These are phyloP conservation scores for Pithys albifrons DNA, from an alignment of 2,113 vertebrate species.

Conservation along the genomic window DNA sequence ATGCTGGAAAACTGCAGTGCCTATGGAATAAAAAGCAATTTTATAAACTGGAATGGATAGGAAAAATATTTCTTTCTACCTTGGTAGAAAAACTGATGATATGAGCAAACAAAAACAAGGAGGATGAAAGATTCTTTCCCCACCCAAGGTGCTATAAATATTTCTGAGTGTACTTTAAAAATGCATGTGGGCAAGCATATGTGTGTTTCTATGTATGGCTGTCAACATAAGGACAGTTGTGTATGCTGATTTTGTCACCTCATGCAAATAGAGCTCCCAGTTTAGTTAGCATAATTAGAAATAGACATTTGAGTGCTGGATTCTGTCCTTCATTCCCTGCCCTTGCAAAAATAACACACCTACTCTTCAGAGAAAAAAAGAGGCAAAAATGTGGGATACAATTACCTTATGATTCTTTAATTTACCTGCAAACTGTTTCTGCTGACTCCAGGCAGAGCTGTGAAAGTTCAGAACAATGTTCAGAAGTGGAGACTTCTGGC, in stretches of 20 bases:
- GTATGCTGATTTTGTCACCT: conserved; percentile 34
- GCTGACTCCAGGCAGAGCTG: background rate
- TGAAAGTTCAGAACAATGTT: background rate
- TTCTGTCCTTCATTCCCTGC: background rate
- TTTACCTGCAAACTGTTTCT: background rate
- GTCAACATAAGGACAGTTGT: conserved; percentile 1
- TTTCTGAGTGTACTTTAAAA: conserved; percentile 6
- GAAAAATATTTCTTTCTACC: background rate
- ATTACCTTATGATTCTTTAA: background rate
- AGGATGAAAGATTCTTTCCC: background rate
- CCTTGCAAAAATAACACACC: conserved; percentile 12
- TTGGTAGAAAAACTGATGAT: background rate
- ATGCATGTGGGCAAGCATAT: background rate
- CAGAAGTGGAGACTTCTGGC: background rate
- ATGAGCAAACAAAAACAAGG: background rate
- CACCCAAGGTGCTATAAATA: background rate
- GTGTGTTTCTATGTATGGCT: conserved; percentile 18
- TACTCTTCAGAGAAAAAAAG: background rate
- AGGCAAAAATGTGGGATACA: background rate
- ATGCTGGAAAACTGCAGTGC: background rate
- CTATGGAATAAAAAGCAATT: background rate
- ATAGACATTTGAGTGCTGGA: background rate
- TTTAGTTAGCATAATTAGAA: conserved; percentile 40
- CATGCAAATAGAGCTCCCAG: conserved; percentile 33
- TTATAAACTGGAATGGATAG: background rate